Evolutionary conservation across 2,113 vertebrate genomes (phyloP), one percentile per base, ranked within the genome.

Genomic region (Edolisoma coerulescens): DNA sequence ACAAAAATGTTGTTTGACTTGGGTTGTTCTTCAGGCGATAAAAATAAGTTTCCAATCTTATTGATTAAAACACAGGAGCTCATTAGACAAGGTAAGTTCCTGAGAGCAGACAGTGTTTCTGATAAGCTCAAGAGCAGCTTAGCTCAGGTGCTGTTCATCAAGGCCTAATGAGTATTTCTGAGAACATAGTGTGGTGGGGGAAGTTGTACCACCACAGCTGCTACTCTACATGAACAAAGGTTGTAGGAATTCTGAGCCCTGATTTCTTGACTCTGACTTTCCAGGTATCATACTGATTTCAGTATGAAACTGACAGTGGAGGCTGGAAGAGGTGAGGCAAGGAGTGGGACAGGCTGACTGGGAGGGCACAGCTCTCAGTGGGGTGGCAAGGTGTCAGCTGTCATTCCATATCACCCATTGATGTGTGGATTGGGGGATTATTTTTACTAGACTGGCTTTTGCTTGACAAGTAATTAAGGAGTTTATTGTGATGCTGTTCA

Each of bases 301-400:
- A 17, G 35, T 5, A 26, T 0, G 2, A 68, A 67, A 41, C 8
- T 1, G 1, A 11, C 5, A 14, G 64, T 6, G 6, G 20, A 77
- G 19, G 35, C 24, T 59, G 63, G 33, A 49, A 44, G 35, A 37
- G 1, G 3, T 7, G 57, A n/a, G 16, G 37, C 16, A 16, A 23
- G 13, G 33, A 28, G 14, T 4, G 32, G 23, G 52, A n/a, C 28
- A 44, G 81, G 24, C 28, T 45, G 17, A 23, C 39, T 33, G 33
- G 19, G 33, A 84, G 11, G 7, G 13, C 2, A 2, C 18, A 44
- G 14, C 12, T 35, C 75, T 24, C 19, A 20, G 15, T 27, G 15
- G 11, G 21, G 22, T 45, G 41, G 18, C 4, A 2, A 1, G 3
- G 45, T 44, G 59, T 53, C 54, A 67, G 64, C 47, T 52, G 52